Evolutionary conservation across 2,888 invertebrate species (phyloP), one percentile per base, ranked within the genome.

Genomic region (Pseudanteris insignis): DNA sequence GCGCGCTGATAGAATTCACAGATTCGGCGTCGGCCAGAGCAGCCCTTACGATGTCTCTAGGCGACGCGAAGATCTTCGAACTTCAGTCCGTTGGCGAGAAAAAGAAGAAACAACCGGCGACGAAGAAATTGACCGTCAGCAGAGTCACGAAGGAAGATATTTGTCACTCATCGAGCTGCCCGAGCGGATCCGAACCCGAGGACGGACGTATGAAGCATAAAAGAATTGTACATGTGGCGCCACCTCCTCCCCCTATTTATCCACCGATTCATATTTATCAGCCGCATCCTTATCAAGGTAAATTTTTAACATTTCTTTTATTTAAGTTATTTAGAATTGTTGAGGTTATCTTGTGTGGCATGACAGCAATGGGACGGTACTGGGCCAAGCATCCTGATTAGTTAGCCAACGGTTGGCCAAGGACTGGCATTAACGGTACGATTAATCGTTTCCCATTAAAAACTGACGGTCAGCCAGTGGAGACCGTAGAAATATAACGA

Each of bases 1-100:
- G 92, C 79, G 96, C 95, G 9, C 84, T 96, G 69, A 89, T 96
- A 26, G 96, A 96, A 81, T 96, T 94, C 77, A 90, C 92, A 41
- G 88, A 90, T 67, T 92, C 93, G 0, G 91, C 92, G 66, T 86
- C 90, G 8, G 96, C 96, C 0, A 86, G 92, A 68, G 87, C 88
- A 54, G 94, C 96, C 0, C 84, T 90, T 43, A 86, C 89, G 58
- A 82, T 91, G 67, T 84, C 85, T 9, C 77, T 82, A 53, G 81
- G 81, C 1, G 73, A 77, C 14, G 87, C 91, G 82, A 86, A 86
- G 73, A 88, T 92, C 28, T 89, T 88, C 74, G 92, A 92, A 75
- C 82, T 92, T 81, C 90, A 87, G 76, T 85, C 85, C 60, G 85
- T 87, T 7, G 86, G 86, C 3, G 85, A 90, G 55, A 87, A 89